A percentile compares a stretch with the other conserved stretches of the same genome.
Conservation (phyloP, 2,888 invertebrate genomes). For the Eulithis prunata region DNA sequence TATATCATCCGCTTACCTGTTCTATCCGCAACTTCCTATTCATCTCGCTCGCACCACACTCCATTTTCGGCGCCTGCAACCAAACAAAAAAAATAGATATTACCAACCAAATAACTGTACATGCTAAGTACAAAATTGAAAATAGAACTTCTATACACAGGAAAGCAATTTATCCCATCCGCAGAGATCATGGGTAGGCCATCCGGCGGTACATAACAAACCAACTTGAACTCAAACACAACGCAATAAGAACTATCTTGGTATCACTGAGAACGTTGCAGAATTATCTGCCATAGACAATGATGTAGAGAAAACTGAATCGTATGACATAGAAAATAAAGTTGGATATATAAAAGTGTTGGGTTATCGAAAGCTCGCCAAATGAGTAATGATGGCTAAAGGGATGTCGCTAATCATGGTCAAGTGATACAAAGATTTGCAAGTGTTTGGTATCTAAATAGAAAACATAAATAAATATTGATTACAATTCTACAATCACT, state of each 20-base stretch:
- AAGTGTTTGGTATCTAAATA: slow-evolving; percentile 36
- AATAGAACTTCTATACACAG: slow-evolving; percentile 56
- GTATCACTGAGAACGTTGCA: slow-evolving; percentile 8
- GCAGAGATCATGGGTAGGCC: slow-evolving; percentile 47
- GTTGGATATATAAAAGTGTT: slow-evolving; percentile 21
- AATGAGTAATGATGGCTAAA: slow-evolving; percentile 58
- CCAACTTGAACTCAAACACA: slow-evolving; percentile 42
- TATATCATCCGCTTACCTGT: slow-evolving; percentile 59
- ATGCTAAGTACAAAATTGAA: slow-evolving; percentile 6
- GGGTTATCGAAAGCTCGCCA: slow-evolving; percentile 55
- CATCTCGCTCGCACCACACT: slow-evolving; percentile 72
- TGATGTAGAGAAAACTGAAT: slow-evolving; percentile 23
- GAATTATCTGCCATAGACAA: slow-evolving; percentile 12
- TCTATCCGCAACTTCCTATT: slow-evolving; percentile 78
- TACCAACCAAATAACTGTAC: slow-evolving; percentile 1
- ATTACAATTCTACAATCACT: slow-evolving; percentile 10
- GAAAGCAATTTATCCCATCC: slow-evolving; percentile 67
- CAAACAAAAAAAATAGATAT: slow-evolving; percentile 40
- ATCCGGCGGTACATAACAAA: slow-evolving; percentile 31
- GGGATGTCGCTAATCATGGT: slow-evolving; percentile 61
- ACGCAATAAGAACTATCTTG: slow-evolving; percentile 37
- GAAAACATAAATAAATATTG: slow-evolving; percentile 15
- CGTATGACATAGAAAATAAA: slow-evolving; percentile 19
- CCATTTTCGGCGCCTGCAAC: slow-evolving; percentile 81
- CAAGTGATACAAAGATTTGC: slow-evolving; percentile 52